Evolutionary conservation across 2,888 invertebrate genomes (phyloP).

Genomic region (Tetramorium bicarinatum): DNA sequence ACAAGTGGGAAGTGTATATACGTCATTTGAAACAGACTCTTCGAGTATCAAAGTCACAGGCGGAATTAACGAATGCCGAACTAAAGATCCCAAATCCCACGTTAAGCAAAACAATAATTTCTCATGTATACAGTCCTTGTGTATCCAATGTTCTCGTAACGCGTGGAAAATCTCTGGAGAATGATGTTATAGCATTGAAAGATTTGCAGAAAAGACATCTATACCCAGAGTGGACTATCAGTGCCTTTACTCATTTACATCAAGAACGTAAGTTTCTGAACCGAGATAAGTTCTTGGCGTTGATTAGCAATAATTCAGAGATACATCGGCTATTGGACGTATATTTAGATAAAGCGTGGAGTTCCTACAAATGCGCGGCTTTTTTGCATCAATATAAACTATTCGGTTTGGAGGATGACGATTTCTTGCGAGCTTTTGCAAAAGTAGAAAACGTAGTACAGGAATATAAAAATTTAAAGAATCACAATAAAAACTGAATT

Average conservation of each 20-base stretch:
- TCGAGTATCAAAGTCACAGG: constrained; percentile 69
- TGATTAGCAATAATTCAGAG: constrained; percentile 86
- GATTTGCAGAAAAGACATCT: constrained; percentile 82
- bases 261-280: constrained; percentile 84
- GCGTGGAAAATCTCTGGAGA: constrained; percentile 80
- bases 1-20: constrained; percentile 84
- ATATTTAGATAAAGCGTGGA: constrained; percentile 87
- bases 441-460: constrained; percentile 86
- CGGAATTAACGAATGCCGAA: constrained; percentile 75
- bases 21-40: constrained; percentile 82
- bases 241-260: constrained; percentile 84
- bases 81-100: constrained; percentile 70
- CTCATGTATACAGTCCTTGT: constrained; percentile 63
- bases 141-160: constrained; percentile 86
- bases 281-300: constrained; percentile 85
- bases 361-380: constrained; percentile 86
- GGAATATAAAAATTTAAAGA: constrained; percentile 82
- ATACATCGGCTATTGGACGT: constrained; percentile 84
- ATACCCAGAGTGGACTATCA: constrained; percentile 85
- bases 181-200: constrained; percentile 74
- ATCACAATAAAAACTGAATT: constrained; percentile 45
- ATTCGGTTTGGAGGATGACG: constrained; percentile 86
- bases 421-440: constrained; percentile 87
- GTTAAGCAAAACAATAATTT: constrained; percentile 17
- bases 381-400: constrained; percentile 87